Base-by-base conservation (phyloP, 1,140 invertebrate species). In the Aphaenogaster floridana region DNA sequence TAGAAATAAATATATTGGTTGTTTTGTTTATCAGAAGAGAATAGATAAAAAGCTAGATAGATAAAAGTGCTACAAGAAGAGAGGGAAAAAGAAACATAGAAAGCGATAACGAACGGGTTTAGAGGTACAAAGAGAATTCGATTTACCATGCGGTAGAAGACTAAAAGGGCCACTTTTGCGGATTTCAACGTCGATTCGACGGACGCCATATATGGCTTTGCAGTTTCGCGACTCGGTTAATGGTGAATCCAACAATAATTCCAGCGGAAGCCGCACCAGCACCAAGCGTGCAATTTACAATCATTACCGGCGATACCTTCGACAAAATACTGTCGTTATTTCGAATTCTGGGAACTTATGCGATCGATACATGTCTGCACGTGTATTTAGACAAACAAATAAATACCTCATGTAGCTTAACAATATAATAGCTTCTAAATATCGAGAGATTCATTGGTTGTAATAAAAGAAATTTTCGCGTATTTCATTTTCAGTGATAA, bases 241-340 rank as follows among this genome's bases (percentile, higher is more conserved):
- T 54, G 64, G 78, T 5, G 64, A 54, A 54, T 42, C 64, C 63
- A 54, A 81, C 78, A 81, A 81, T 81, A 81, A 81, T 81, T 69
- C 36, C 36, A 28, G 36, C 63, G 36, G 17, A 54, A 54, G 64
- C 64, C 28, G 45, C 45, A 21, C n/a, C 15, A 69, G 36, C 63
- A 50, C 28, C 28, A 52, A 80, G 36, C 78, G 36, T 13, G 57
- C 74, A 52, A 68, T 80, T 80, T 80, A 68, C 63, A 54, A 68
- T 81, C 48, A 81, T 57, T 81, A 50, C 36, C n/a, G n/a, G 64
- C 36, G 48, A 81, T 69, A 69, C 28, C 15, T 69, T 36, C 78
- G 36, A 68, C 77, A 66, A 54, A 69, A 42, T 81, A 42, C 66
- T 69, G 34, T 39, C 78, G 63, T 81, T 81, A 81, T 69, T 69